Conservation (phyloP, 2,797 vertebrate genomes). For the Odontamblyopus rebecca region DNA sequence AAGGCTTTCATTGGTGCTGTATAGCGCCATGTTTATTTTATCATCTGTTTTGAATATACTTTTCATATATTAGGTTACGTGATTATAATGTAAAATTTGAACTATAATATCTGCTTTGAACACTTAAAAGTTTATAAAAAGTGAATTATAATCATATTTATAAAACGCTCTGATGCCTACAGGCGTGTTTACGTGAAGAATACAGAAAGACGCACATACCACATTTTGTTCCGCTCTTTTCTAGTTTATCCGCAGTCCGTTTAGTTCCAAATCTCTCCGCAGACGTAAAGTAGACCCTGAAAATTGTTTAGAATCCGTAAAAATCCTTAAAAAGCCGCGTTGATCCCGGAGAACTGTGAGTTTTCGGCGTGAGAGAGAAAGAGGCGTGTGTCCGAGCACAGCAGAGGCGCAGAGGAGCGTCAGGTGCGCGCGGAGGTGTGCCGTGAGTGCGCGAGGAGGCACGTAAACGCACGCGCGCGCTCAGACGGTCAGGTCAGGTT, state of each 20-base stretch:
- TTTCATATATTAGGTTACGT: too few relatives aligned
- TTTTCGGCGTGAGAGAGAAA: background rate
- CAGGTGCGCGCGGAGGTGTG: conserved; percentile 1
- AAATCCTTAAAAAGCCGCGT: background rate
- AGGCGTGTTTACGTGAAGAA: background rate
- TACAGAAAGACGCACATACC: background rate
- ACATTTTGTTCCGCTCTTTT: background rate
- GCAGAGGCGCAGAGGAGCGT: background rate
- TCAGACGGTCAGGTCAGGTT: too few relatives aligned
- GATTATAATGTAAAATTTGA: too few relatives aligned
- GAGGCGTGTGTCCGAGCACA: background rate
- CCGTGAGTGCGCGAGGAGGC: background rate
- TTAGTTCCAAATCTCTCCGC: background rate
- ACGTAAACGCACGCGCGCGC: too few relatives aligned
- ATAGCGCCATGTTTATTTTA: background rate
- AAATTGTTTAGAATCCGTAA: too few relatives aligned
- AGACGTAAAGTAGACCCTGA: background rate
- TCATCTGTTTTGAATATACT: background rate
- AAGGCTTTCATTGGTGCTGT: too few relatives aligned
- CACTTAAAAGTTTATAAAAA: background rate
- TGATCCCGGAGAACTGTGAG: background rate
- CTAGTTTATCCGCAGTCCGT: background rate
- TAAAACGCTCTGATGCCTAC: too few relatives aligned
- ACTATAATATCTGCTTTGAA: too few relatives aligned
- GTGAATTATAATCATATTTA: background rate